These are phyloP conservation scores for Alethe diademata DNA, from an alignment of 2,113 vertebrate species.

Conservation along the genomic window DNA sequence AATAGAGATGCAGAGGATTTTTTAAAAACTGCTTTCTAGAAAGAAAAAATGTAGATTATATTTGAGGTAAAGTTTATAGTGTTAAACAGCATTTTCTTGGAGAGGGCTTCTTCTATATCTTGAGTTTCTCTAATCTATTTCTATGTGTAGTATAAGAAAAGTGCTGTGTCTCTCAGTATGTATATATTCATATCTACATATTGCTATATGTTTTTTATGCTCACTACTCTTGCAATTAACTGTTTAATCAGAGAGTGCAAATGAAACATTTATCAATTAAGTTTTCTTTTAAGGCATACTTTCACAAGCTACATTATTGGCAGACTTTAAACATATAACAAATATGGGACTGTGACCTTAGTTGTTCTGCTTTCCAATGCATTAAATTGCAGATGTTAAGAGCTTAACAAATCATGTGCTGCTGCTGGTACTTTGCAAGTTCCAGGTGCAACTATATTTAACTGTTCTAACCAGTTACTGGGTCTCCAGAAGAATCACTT, in stretches of 20 bases:
- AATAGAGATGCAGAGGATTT: not conserved
- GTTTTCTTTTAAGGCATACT: not conserved
- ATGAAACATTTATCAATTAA: not conserved
- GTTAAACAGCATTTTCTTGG: not conserved
- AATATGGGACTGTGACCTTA: not conserved
- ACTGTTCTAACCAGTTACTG: not conserved
- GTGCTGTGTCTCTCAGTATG: accelerated
- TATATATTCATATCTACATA: not conserved
- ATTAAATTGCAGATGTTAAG: not conserved
- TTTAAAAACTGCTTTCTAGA: not conserved
- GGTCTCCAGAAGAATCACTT: not conserved
- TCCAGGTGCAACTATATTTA: not conserved
- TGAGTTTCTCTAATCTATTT: not conserved
- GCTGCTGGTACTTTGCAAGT: not conserved
- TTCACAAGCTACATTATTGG: not conserved
- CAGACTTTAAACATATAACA: not conserved
- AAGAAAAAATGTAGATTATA: not conserved
- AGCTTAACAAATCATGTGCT: not conserved
- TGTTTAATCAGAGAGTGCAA: not conserved
- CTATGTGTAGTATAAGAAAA: not conserved
- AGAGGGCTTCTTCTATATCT: not conserved
- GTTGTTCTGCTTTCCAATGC: not conserved
- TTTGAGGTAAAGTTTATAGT: not conserved
- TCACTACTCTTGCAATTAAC: not conserved
- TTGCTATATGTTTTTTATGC: not conserved